phyloP scores from a whole-genome alignment of 1,140 invertebrate species.

The Himalopsyche phryganea region DNA sequence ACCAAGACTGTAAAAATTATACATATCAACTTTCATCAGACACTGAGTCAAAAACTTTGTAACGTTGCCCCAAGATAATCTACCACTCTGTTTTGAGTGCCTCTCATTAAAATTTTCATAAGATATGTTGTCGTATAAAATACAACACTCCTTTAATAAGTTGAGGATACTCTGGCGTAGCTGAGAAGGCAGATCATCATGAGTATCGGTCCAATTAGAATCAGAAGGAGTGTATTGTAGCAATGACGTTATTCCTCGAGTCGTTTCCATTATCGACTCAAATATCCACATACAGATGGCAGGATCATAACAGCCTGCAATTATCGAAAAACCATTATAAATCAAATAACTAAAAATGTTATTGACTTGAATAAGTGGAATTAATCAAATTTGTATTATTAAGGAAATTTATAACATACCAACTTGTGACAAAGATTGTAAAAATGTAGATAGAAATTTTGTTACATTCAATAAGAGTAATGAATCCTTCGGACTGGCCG shows the following conservation, averaged over 20 bases:
- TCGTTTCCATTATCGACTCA: conserved; percentile 20
- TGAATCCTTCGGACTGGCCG: conserved; percentile 57
- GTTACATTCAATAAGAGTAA: conserved; percentile 55
- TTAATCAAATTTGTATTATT: background rate
- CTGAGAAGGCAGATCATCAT: conserved; percentile 7
- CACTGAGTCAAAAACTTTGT: conserved; percentile 44
- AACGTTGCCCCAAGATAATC: conserved; percentile 38
- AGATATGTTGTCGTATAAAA: background rate
- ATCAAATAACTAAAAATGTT: background rate
- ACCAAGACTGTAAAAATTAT: conserved; percentile 51
- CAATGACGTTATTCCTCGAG: conserved; percentile 17
- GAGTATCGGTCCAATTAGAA: conserved; percentile 7
- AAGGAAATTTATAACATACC: conserved; percentile 6
- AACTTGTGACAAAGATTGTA: conserved; percentile 9
- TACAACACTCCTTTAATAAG: conserved; percentile 18
- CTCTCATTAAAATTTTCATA: background rate
- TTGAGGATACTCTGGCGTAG: conserved; percentile 7
- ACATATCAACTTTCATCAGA: conserved; percentile 44
- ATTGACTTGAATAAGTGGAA: background rate
- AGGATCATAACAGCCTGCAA: conserved; percentile 8
- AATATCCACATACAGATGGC: conserved; percentile 18
- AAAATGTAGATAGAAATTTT: conserved; percentile 52
- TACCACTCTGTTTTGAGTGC: background rate
- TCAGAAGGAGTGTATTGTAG: conserved; percentile 19
- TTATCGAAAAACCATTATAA: background rate